Base-by-base conservation (phyloP, 2,797 vertebrate genomes). In the Channa striata region DNA sequence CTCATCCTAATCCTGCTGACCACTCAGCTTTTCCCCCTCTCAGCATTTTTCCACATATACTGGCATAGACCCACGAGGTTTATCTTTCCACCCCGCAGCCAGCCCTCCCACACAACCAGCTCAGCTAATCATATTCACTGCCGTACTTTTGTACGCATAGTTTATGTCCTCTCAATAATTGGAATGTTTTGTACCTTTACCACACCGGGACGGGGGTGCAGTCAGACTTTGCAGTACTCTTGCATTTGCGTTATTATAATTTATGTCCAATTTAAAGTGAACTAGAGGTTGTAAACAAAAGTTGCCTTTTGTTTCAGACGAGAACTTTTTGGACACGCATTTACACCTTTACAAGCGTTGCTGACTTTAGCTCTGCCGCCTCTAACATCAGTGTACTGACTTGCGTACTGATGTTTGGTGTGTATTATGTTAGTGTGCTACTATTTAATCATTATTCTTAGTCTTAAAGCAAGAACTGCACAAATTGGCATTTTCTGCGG, bases 1-100 rank as follows among this genome's bases (percentile, higher is more conserved):
- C 65, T 56, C 36, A 48, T 91, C 83, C 81, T 62, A 53, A 11
- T 82, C 77, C 88, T 88, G 88, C 90, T 89, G 89, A 91, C 89
- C 74, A 17, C 76, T 87, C 85, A 70, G 81, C 60, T 88, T 88
- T 81, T 37, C 46, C 33, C 48, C 74, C 60, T 39, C 67, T 75
- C 81, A 84, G 81, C 79, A 75, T 72, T 82, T 83, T 85, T 60
- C 42, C 78, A 80, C 69, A 62, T 62, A n/a, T 59, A 81, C 82
- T 77, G 86, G 82, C 89, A 82, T 75, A 84, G 83, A 83, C 68
- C 77, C 82, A 23, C 0, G 30, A 73, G 88, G 83, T 78, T 86
- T 82, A 74, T 71, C 74, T 86, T 88, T 79, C 78, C 66, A 0
- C 49, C 47, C 71, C 50, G 65, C 59, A 51, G 53, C 69, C 72